Evolutionary conservation across 2,113 vertebrate genomes (phyloP).

Genomic region (Corythornis vintsioides): DNA sequence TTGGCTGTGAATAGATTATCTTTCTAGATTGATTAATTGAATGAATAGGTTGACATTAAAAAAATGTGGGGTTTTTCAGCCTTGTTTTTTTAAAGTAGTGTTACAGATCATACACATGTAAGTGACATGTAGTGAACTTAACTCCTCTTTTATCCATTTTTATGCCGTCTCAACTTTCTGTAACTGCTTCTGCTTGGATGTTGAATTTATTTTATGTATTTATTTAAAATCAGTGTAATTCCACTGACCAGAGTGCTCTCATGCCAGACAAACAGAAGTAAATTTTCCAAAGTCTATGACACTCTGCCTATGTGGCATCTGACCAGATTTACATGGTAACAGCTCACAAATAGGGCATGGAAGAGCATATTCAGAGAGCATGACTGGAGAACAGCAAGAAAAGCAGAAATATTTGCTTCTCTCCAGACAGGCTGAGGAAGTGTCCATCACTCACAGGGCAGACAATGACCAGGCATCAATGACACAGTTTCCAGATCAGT

Average conservation of each 20-base stretch:
- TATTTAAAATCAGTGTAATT: neutral
- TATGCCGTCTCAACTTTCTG: neutral
- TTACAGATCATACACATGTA: neutral
- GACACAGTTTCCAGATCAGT: neutral
- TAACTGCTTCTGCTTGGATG: neutral
- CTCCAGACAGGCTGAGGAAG: constrained; percentile 20
- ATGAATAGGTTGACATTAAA: neutral
- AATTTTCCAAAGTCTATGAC: neutral
- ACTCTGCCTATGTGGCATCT: neutral
- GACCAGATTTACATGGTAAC: neutral
- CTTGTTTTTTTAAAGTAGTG: neutral
- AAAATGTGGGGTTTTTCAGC: neutral
- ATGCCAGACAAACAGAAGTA: neutral
- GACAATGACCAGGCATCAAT: neutral
- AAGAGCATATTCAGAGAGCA: neutral
- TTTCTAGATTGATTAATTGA: neutral
- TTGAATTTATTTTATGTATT: no score
- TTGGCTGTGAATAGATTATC: neutral
- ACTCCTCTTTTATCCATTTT: neutral
- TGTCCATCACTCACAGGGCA: neutral
- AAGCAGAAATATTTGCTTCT: constrained; percentile 27
- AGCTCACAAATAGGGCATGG: neutral
- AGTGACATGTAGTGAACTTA: neutral
- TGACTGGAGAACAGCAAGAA: constrained; percentile 24
- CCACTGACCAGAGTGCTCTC: neutral